These are phyloP conservation scores for Aphelenchoides besseyi DNA, from an alignment of 1,140 invertebrate genomes.

Conservation along the genomic window DNA sequence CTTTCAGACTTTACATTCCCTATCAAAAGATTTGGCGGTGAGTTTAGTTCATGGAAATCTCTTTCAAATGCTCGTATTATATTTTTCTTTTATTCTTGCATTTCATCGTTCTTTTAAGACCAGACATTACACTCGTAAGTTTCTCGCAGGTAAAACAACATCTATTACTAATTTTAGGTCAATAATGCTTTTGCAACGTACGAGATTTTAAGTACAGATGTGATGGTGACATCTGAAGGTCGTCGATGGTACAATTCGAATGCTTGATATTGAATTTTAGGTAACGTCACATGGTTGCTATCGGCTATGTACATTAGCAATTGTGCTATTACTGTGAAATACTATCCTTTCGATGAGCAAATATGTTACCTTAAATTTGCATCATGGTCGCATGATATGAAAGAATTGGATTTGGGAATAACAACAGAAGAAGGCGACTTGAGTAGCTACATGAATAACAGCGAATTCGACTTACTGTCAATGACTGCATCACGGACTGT, in stretches of 20 bases:
- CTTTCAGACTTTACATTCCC: constrained; percentile 57
- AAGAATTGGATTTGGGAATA: constrained; percentile 54
- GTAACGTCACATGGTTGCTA: constrained; percentile 67
- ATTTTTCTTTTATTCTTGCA: no score
- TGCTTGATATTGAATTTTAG: constrained; percentile 30
- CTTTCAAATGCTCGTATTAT: no score
- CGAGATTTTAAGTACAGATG: constrained; percentile 62
- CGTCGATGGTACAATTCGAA: no score
- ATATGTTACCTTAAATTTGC: constrained; percentile 58
- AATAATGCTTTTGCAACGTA: constrained; percentile 57
- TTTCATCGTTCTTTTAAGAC: no score
- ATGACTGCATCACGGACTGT: constrained; percentile 56
- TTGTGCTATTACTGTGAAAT: constrained; percentile 66
- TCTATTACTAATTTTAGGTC: no score
- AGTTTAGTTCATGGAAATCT: background rate
- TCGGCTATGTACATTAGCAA: constrained; percentile 66
- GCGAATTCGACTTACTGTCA: constrained; percentile 56
- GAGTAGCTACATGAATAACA: constrained; percentile 57
- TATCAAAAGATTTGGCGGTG: constrained; percentile 50
- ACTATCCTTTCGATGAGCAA: constrained; percentile 67
- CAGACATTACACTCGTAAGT: constrained; percentile 60
- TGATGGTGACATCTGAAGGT: constrained; percentile 58
- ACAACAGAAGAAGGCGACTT: constrained; percentile 54
- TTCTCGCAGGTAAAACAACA: no score
- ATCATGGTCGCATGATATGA: constrained; percentile 51